These are phyloP conservation scores for Rhagonycha fulva DNA, from an alignment of 2,888 invertebrate genomes.

Conservation along the genomic window DNA sequence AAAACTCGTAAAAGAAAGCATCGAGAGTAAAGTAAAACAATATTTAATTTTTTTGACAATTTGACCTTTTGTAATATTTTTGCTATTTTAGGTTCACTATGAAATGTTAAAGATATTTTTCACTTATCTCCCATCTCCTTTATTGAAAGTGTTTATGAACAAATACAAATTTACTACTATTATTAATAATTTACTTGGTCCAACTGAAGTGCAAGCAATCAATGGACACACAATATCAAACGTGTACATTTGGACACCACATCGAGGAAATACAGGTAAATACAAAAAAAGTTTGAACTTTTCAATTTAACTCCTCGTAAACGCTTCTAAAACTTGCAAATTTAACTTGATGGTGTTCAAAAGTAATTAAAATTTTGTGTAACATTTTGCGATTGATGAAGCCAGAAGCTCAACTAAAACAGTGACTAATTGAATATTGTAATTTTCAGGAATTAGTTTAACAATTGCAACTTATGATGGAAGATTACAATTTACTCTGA, in stretches of 20 bases:
- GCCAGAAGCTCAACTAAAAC: too few relatives aligned
- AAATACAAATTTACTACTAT: neutral
- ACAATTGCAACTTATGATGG: neutral
- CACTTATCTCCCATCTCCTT: neutral
- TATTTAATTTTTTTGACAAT: neutral
- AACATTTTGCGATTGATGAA: too few relatives aligned
- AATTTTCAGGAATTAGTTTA: neutral
- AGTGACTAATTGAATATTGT: neutral
- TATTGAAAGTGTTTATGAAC: neutral
- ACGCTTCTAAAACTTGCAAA: too few relatives aligned
- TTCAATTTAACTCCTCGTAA: too few relatives aligned
- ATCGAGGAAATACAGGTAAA: neutral
- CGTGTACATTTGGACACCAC: neutral
- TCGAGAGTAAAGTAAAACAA: neutral
- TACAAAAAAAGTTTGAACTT: too few relatives aligned
- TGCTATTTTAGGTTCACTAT: neutral
- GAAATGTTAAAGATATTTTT: neutral
- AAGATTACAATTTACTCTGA: neutral
- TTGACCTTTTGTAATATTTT: neutral
- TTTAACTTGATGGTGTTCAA: too few relatives aligned
- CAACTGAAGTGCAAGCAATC: neutral
- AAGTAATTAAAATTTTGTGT: too few relatives aligned
- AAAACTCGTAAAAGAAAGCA: neutral
- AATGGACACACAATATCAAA: neutral
- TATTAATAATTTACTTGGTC: neutral